A percentile compares a stretch with the other conserved stretches of the same genome.
Conservation (phyloP, 2,797 vertebrate species). For the Pachyuromys duprasi region DNA sequence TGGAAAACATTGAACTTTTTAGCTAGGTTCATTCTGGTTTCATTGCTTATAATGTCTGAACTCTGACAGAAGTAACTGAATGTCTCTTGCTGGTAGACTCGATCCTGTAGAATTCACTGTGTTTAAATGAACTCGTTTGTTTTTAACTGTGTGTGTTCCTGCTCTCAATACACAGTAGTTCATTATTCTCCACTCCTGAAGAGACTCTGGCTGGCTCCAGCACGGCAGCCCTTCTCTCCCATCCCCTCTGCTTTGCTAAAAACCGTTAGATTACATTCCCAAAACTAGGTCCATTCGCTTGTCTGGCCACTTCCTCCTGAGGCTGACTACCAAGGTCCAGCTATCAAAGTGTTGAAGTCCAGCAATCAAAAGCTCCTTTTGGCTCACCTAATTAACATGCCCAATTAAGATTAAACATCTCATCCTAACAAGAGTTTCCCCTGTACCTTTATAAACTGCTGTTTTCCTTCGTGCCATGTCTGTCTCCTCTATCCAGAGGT, state of each 20-base stretch:
- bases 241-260: not conserved
- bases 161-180: not conserved
- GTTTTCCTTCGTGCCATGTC: not conserved
- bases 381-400: not conserved
- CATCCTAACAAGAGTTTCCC: not conserved
- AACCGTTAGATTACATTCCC: not conserved
- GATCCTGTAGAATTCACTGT: not conserved
- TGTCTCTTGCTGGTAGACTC: not conserved
- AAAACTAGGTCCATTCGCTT: not conserved
- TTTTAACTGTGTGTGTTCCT: not conserved
- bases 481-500: not conserved
- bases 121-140: constrained; percentile 28
- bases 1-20: not conserved
- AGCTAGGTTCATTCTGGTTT: not conserved
- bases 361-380: not conserved
- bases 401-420: not conserved
- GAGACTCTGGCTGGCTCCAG: not conserved
- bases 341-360: not conserved
- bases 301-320: not conserved
- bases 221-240: not conserved
- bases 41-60: not conserved
- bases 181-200: not conserved
- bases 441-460: not conserved
- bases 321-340: not conserved
- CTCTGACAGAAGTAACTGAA: not conserved